Base-by-base conservation (phyloP, 2,113 vertebrate genomes). In the Oceanodroma tethys region DNA sequence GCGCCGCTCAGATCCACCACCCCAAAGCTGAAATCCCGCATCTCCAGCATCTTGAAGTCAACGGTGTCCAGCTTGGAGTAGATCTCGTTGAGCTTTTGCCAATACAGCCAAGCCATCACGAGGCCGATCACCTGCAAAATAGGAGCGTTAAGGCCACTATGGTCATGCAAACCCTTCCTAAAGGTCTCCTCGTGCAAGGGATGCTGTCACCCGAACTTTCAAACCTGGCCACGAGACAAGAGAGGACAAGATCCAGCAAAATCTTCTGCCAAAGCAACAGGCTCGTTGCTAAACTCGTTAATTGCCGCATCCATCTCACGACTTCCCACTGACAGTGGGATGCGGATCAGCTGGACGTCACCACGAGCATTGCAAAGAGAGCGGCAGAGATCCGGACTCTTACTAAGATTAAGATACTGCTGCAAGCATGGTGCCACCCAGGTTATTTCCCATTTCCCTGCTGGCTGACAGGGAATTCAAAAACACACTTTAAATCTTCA, bases 61-160 rank as follows among this genome's bases (percentile, higher is more conserved):
- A 98, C 97, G 23, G 98, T 96, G 95, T 99, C 99, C 29, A 58
- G 48, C 3, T 96, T 30, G 98, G 98, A 91, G 52, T 97, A 98
- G 97, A 99, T 98, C 86, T 98, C 97, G 13, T 99, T 90, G 74
- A 99, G 98, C 78, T 99, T 97, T 83, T 98, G 98, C 99, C 99
- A 99, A 86, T 99, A 99, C 10, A 99, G 60, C 94, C 98, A 99
- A 93, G 98, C 98, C 93, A 99, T 96, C 63, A 98, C 34, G 52
- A 99, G 98, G 19, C 99, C 99, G 2, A 99, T 78, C 60, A 98
- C 97, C 99, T 99, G 97, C 22, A 78, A 75, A 73, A 95, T 3
- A 70, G 0, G 32, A 58, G 13, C 0, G 5, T 48, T 22, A 45
- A 32, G n/a, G 7, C 7, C 66, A 6, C 30, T 4, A 1, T 0